Conservation (phyloP, 2,888 invertebrate genomes). For the Cantharis lateralis region DNA sequence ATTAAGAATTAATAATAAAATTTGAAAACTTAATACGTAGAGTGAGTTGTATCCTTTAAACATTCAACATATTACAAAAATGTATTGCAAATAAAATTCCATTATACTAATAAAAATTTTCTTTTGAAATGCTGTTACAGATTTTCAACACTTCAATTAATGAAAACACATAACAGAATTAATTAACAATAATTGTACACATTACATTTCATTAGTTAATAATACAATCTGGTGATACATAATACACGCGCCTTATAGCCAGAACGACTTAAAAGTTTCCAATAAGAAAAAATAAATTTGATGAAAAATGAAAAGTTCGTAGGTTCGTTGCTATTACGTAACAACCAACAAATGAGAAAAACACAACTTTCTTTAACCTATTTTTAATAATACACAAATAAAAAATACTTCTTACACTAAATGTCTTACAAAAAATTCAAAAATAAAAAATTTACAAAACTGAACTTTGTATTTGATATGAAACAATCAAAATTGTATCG, state of each 20-base stretch:
- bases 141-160: background rate
- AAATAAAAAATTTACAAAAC: background rate
- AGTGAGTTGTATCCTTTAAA: slow-evolving; percentile 15
- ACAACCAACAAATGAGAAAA: background rate
- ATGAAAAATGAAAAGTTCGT: background rate
- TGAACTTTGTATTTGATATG: background rate
- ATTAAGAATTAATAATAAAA: slow-evolving; percentile 36
- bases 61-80: background rate
- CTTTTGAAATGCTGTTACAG: background rate
- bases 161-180: background rate
- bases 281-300: background rate
- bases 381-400: background rate
- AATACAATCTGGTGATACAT: background rate
- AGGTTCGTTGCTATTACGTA: background rate
- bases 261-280: background rate
- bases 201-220: background rate
- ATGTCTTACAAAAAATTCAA: background rate
- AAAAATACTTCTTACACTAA: background rate
- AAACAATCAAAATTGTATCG: background rate
- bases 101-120: background rate
- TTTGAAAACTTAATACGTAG: slow-evolving; percentile 42
- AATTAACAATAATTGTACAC: background rate
- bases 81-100: background rate
- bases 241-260: background rate
- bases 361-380: background rate